Base-by-base conservation (phyloP, 1,140 invertebrate species). In the Conus betulinus region DNA sequence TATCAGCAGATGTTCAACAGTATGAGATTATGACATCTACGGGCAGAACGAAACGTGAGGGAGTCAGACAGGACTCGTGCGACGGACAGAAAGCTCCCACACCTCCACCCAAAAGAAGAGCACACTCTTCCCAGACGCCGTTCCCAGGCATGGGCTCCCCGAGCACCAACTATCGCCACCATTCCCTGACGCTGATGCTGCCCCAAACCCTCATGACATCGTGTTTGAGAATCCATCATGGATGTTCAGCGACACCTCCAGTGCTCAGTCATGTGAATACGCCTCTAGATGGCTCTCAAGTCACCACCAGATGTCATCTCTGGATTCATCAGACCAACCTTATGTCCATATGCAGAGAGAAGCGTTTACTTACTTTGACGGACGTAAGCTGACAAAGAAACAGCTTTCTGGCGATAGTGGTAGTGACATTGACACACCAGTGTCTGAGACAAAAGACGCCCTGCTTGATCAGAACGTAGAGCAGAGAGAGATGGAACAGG, bases 291-390 rank as follows among this genome's bases (percentile, higher is more conserved):
- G 79, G 51, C 39, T 53, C 0, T 39, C 25, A 13, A 71, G 67
- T 71, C 67, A 71, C 6, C 13, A 23, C 6, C 13, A 7, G 67
- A 20, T 6, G 7, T 52, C 27, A 0, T 15, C 79, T 11, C 67
- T 20, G 67, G 67, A 71, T 71, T 52, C 10, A 4, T 52, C 79
- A 52, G 79, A 81, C 51, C 4, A n/a, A 0, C 23, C 17, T 39
- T 63, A 87, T n/a, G 51, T 39, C 5, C 5, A 39, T 17, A 74
- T 84, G 20, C 78, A 25, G 39, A 55, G 79, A n/a, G 27, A 74
- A 78, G 78, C 53, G 25, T 85, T 82, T 57, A 76, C 85, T 1
- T 84, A 87, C 55, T 85, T 79, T 23, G 63, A 83, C 20, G 87
- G 67, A 15, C 27, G 85, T 39, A 57, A 86, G 5, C 81, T 39